A percentile compares a stretch with the other conserved stretches of the same genome.
phyloP scores from a whole-genome alignment of 2,888 invertebrate species.

The Minunthozetes semirufus region DNA sequence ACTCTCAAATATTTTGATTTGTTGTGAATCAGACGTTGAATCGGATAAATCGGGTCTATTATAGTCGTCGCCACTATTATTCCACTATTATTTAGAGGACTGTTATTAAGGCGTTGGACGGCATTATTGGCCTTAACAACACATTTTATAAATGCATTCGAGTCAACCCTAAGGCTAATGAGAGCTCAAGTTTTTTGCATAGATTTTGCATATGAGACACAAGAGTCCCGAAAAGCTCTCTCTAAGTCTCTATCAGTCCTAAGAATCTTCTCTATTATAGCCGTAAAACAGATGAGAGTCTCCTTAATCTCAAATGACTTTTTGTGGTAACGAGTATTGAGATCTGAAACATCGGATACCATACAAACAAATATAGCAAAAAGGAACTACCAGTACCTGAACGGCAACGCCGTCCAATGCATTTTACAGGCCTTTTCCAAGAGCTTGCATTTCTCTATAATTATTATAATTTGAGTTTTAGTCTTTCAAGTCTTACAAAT shows the following conservation, averaged over 20 bases:
- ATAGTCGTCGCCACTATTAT: constrained; percentile 25
- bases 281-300: background rate
- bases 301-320: background rate
- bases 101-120: constrained; percentile 28
- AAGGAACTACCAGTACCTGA: background rate
- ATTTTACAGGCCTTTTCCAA: background rate
- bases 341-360: background rate
- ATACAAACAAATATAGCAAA: background rate
- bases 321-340: background rate
- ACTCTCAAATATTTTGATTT: background rate
- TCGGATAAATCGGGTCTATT: constrained; percentile 19
- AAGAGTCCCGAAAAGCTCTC: constrained; percentile 6
- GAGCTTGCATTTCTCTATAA: constrained; percentile 3
- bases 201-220: constrained; percentile 9
- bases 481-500: background rate
- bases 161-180: constrained; percentile 15
- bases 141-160: constrained; percentile 27
- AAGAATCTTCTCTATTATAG: background rate
- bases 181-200: constrained; percentile 25
- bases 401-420: background rate
- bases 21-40: background rate
- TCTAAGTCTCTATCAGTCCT: constrained; percentile 12
- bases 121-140: constrained; percentile 29
- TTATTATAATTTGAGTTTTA: constrained; percentile 30
- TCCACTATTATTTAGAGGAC: constrained; percentile 29